phyloP scores from a whole-genome alignment of 2,797 vertebrate species.

The Lacerta viridis region DNA sequence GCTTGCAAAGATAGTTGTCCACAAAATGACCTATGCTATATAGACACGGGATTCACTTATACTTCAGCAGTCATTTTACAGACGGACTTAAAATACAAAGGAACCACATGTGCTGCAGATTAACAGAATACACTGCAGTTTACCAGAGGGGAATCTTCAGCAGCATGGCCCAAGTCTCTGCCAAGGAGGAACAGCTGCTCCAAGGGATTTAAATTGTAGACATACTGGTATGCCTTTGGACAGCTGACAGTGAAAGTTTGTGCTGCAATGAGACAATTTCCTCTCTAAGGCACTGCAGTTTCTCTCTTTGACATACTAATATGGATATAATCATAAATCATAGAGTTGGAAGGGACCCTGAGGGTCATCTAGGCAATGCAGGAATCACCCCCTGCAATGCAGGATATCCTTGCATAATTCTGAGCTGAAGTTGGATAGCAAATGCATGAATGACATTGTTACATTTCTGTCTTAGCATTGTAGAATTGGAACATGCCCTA shows the following conservation, averaged over 20 bases:
- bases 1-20: background rate
- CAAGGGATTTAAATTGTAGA: slow-evolving; percentile 3
- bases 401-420: background rate
- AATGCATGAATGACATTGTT: background rate
- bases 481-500: too few species aligned
- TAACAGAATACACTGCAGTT: background rate
- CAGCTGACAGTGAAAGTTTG: background rate
- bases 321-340: too few species aligned
- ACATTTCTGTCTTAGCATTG: too few species aligned
- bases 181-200: slow-evolving; percentile 39
- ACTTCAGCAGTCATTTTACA: background rate
- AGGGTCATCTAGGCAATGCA: too few species aligned
- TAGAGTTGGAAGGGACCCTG: too few species aligned
- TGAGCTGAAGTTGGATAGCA: background rate
- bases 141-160: background rate
- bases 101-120: background rate
- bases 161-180: background rate
- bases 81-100: background rate
- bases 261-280: background rate
- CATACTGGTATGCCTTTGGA: slow-evolving; percentile 4
- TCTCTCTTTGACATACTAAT: background rate
- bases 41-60: background rate
- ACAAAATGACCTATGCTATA: background rate
- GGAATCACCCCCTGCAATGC: too few species aligned
- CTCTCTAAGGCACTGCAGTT: background rate